These are phyloP conservation scores for Nilaparvata lugens DNA, from an alignment of 1,140 invertebrate genomes.

Conservation along the genomic window DNA sequence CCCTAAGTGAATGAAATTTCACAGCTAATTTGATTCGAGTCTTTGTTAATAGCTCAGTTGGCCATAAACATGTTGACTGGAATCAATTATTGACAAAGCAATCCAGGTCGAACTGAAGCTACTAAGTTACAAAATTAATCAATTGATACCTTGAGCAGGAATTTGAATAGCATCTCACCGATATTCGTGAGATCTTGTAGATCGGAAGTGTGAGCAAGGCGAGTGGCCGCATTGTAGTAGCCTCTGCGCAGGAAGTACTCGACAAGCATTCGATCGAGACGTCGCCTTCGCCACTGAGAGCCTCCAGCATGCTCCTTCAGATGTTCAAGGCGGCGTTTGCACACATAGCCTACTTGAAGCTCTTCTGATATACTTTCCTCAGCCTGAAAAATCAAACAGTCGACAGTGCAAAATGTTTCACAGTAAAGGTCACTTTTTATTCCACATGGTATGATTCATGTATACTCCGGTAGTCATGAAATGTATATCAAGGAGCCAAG, in stretches of 20 bases:
- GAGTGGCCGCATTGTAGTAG: constrained; percentile 87
- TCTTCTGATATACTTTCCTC: constrained; percentile 89
- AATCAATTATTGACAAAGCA: no score
- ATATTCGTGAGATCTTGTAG: constrained; percentile 89
- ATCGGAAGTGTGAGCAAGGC: constrained; percentile 70
- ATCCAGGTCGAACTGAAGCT: not conserved
- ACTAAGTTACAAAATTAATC: constrained; percentile 4
- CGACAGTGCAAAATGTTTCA: no score
- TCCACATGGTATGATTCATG: no score
- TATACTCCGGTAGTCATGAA: no score
- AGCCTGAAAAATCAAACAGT: constrained; percentile 44
- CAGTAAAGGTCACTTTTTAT: no score
- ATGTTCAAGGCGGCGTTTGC: constrained; percentile 86
- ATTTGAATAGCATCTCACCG: constrained; percentile 38
- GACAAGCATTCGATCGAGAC: constrained; percentile 89
- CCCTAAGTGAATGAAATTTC: no score
- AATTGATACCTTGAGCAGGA: not conserved
- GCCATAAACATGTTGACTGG: no score
- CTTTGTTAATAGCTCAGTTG: no score
- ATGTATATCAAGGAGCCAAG: no score
- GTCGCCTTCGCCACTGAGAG: constrained; percentile 71
- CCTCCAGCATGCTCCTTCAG: constrained; percentile 66
- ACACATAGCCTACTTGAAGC: constrained; percentile 72
- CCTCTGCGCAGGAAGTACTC: constrained; percentile 94
- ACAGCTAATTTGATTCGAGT: no score